A percentile compares a stretch with the other conserved stretches of the same genome.
Evolutionary conservation across 2,888 invertebrate species (phyloP).

Genomic region (Lithophane leautieri): DNA sequence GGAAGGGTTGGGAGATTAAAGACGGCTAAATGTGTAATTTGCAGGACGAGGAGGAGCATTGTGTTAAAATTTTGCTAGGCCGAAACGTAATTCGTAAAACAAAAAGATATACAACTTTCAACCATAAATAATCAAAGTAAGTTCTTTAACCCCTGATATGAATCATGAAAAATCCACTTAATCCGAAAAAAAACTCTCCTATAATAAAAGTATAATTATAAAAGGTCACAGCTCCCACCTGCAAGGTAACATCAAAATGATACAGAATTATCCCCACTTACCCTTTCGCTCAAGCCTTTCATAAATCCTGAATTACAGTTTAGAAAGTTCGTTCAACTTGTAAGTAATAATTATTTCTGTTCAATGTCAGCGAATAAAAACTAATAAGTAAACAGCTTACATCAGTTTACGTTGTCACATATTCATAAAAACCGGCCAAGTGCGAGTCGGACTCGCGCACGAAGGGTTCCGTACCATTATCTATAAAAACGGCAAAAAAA

Average conservation of each 20-base stretch:
- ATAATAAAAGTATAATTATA: slow-evolving; percentile 58
- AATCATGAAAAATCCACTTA: slow-evolving; percentile 53
- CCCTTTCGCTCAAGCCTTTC: slow-evolving; percentile 57
- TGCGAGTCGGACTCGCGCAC: no score
- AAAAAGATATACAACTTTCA: background rate
- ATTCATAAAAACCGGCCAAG: no score
- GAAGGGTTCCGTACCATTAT: no score
- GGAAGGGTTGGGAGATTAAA: background rate
- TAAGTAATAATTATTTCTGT: slow-evolving; percentile 5
- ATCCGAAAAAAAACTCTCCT: slow-evolving; percentile 52
- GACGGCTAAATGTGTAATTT: background rate
- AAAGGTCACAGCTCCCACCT: slow-evolving; percentile 59
- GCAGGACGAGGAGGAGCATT: background rate
- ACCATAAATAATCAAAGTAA: slow-evolving; percentile 49
- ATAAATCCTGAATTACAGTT: slow-evolving; percentile 39
- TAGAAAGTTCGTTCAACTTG: slow-evolving; percentile 32
- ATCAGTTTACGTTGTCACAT: background rate
- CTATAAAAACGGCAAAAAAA: no score
- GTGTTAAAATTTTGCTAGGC: background rate
- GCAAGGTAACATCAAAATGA: slow-evolving; percentile 60
- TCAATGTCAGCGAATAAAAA: slow-evolving; percentile 10
- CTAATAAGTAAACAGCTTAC: background rate
- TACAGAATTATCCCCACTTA: slow-evolving; percentile 56
- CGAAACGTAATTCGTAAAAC: background rate
- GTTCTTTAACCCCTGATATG: slow-evolving; percentile 36